A percentile compares a stretch with the other conserved stretches of the same genome.
These are phyloP conservation scores for Ctenosaura bakeri DNA, from an alignment of 2,797 vertebrate species.

Conservation along the genomic window DNA sequence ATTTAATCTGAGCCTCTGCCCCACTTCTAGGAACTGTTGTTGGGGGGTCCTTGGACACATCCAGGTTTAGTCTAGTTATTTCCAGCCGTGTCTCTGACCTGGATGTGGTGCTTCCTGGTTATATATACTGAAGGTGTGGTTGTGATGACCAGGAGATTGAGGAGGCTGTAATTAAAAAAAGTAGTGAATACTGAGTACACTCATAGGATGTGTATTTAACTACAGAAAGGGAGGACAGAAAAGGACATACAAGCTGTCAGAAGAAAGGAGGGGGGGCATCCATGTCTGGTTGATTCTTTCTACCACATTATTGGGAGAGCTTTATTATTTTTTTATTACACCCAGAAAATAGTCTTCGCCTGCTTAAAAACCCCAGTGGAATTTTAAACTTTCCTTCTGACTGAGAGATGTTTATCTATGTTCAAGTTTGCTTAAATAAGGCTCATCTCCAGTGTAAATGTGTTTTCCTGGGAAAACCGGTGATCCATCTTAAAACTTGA, in stretches of 20 bases:
- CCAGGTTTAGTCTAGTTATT: neutral
- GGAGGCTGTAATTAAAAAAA: no score
- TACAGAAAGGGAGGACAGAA: no score
- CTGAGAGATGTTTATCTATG: slow-evolving; percentile 53
- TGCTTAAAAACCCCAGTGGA: neutral
- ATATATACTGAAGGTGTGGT: neutral
- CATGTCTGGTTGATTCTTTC: neutral
- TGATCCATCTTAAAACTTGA: slow-evolving; percentile 65
- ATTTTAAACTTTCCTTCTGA: slow-evolving; percentile 49
- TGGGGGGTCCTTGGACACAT: neutral
- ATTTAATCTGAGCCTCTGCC: neutral
- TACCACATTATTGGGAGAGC: neutral
- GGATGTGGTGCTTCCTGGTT: neutral
- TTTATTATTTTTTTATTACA: neutral
- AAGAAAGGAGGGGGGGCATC: no score
- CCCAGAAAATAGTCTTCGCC: neutral
- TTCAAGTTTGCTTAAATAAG: slow-evolving; percentile 60
- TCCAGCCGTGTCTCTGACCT: neutral
- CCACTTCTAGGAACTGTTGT: neutral
- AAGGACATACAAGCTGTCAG: neutral
- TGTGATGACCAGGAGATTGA: no score
- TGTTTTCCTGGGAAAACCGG: slow-evolving; percentile 61
- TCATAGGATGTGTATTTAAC: neutral
- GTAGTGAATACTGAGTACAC: neutral
- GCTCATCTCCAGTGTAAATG: slow-evolving; percentile 59